These are phyloP conservation scores for Megaceryle alcyon DNA, from an alignment of 2,797 vertebrate species.

Conservation along the genomic window DNA sequence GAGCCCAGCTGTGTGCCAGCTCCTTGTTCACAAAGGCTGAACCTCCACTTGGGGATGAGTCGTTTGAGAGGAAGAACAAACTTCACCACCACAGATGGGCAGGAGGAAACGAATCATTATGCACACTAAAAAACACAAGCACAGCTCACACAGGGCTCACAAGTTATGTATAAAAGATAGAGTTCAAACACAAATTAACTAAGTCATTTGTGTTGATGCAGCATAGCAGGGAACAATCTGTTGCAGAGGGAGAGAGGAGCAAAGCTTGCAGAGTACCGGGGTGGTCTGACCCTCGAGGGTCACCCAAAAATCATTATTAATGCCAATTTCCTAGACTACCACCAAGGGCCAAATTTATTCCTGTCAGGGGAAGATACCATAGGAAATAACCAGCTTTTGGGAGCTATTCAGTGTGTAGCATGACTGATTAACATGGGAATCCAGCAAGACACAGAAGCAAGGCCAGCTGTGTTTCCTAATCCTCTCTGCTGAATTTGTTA, in stretches of 20 bases:
- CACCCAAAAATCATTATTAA: slow-evolving; percentile 31
- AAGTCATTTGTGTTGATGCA: not conserved
- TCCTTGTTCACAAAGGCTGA: not conserved
- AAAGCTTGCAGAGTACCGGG: not conserved
- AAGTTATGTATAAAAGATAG: not conserved
- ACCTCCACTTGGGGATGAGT: not conserved
- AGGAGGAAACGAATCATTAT: not conserved
- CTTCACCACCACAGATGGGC: not conserved
- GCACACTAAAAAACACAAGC: not conserved
- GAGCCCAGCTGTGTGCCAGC: not conserved
- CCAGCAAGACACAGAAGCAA: slow-evolving; percentile 29
- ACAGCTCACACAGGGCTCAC: not conserved
- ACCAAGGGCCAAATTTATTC: slow-evolving; percentile 16
- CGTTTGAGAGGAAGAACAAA: not conserved
- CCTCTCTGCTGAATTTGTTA: not conserved
- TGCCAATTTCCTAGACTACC: not conserved
- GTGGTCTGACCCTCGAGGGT: not conserved
- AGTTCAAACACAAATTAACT: not conserved
- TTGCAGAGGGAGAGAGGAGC: not conserved
- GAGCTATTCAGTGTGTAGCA: not conserved
- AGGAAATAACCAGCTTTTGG: slow-evolving; percentile 45
- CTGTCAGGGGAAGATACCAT: not conserved
- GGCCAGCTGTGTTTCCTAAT: slow-evolving; percentile 49
- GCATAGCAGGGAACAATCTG: not conserved
- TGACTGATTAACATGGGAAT: slow-evolving; percentile 35